Evolutionary conservation across 2,888 invertebrate genomes (phyloP).

Genomic region (Craniophora ligustri): DNA sequence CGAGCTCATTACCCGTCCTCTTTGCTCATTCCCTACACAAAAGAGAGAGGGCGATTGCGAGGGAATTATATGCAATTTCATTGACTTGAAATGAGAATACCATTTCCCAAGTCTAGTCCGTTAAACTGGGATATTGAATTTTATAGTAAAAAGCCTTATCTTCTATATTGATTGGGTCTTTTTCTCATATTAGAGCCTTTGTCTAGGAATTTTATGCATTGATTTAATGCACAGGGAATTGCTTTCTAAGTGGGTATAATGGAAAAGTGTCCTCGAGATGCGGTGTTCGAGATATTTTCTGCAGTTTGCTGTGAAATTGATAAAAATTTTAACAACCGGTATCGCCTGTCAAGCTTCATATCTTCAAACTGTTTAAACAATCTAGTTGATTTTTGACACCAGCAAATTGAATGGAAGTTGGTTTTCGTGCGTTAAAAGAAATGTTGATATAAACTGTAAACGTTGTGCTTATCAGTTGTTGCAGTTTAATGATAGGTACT

Average conservation of each 20-base stretch:
- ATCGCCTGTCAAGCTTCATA: no score
- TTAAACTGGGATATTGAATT: constrained; percentile 71
- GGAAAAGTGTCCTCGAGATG: constrained; percentile 12
- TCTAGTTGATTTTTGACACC: no score
- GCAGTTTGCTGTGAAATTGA: constrained; percentile 20
- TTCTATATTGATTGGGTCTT: constrained; percentile 53
- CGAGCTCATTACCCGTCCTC: constrained; percentile 58
- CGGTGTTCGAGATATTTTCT: constrained; percentile 21
- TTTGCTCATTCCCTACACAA: constrained; percentile 58
- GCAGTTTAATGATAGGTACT: no score
- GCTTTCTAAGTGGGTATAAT: constrained; percentile 38
- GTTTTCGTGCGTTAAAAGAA: no score
- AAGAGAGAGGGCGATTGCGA: constrained; percentile 63
- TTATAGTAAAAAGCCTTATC: constrained; percentile 65
- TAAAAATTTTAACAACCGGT: constrained; percentile 19
- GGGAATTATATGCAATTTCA: constrained; percentile 81
- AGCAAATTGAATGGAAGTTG: no score
- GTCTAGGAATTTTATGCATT: constrained; percentile 40
- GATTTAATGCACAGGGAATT: constrained; percentile 34
- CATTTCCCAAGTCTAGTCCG: constrained; percentile 60
- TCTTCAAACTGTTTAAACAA: no score
- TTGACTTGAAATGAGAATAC: constrained; percentile 74
- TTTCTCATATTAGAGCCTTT: constrained; percentile 42
- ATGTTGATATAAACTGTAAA: no score
- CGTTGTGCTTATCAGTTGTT: no score